Conservation (phyloP, 2,888 invertebrate genomes). For the Euproctis similis region DNA sequence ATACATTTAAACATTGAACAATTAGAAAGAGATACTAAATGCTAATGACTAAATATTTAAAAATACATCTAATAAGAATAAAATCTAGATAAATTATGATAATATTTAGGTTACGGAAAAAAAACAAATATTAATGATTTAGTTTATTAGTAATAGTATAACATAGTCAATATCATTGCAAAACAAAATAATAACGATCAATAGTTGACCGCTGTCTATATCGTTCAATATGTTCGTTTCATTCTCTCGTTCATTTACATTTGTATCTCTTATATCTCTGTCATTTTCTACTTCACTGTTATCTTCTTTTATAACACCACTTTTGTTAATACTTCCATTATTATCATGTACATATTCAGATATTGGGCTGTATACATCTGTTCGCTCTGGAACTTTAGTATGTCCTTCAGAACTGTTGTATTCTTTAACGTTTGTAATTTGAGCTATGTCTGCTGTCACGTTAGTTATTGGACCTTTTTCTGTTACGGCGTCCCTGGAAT, state of each 20-base stretch:
- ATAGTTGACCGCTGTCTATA: constrained; percentile 52
- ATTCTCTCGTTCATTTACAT: constrained; percentile 47
- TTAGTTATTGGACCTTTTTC: constrained; percentile 22
- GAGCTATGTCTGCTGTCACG: constrained; percentile 20
- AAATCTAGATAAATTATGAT: too few species aligned
- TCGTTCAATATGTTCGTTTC: constrained; percentile 30
- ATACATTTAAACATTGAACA: too few species aligned
- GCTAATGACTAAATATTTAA: too few species aligned
- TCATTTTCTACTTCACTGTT: constrained; percentile 20
- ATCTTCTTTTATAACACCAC: constrained; percentile 1
- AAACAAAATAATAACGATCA: constrained; percentile 49
- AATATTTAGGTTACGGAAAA: too few species aligned
- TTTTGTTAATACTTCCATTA: constrained; percentile 9
- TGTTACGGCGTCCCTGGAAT: constrained; percentile 25
- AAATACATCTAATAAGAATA: too few species aligned
- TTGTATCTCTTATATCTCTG: constrained; percentile 37
- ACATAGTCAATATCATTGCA: constrained; percentile 40
- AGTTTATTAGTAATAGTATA: constrained; percentile 39
- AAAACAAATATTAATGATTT: constrained; percentile 9
- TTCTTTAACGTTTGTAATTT: constrained; percentile 18
- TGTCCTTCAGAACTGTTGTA: constrained; percentile 12
- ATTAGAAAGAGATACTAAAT: too few species aligned
- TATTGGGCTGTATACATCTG: constrained; percentile 6
- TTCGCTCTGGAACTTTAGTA: constrained; percentile 3
- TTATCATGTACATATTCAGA: constrained; percentile 10